Evolutionary conservation across 2,113 vertebrate genomes (phyloP), one percentile per base, ranked within the genome.

Genomic region (Psammodynastes pulverulentus): DNA sequence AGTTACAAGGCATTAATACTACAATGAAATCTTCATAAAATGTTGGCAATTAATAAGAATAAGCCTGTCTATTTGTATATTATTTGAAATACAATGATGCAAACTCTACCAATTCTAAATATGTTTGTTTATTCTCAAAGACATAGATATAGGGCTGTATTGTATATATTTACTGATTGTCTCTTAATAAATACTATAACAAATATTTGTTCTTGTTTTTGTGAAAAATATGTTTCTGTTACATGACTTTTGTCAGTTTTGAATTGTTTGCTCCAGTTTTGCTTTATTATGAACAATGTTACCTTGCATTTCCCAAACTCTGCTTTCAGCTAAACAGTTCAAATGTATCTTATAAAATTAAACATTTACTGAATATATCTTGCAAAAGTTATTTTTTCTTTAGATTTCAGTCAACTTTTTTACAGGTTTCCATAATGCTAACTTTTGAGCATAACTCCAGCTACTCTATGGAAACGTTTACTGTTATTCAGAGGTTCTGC

Each of bases 271-370:
- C 17, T 17, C 23, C 26, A 89, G 45, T 26, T 89, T 86, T 84
- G 79, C 86, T 86, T 92, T 93, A 90, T 84, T 89, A 86, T 21
- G 39, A 93, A 67, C 1, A 21, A 24, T 13, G 21, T 85, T 94
- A 94, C 89, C 15, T 94, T 9, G 84, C 9, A 24, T 8, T 45
- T 19, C 26, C 87, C 23, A 45, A 56, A 49, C n/a, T 34, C 62
- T 94, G 8, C 49, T 79, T 86, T 92, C 84, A 53, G 91, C 56
- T 94, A 53, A 49, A 10, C 34, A 92, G 45, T 29, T 89, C 51
- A 9, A 53, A 10, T 51, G 9, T 45, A 17, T 39, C 39, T 91
- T 46, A 58, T 86, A 91, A 52, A 23, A n/a, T 84, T 52, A 24
- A 23, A 24, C 52, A 49, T 86, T 56, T 43, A 85, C 7, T 48